These are phyloP conservation scores for Helobdella robusta DNA, from an alignment of 2,888 invertebrate species.

Conservation along the genomic window DNA sequence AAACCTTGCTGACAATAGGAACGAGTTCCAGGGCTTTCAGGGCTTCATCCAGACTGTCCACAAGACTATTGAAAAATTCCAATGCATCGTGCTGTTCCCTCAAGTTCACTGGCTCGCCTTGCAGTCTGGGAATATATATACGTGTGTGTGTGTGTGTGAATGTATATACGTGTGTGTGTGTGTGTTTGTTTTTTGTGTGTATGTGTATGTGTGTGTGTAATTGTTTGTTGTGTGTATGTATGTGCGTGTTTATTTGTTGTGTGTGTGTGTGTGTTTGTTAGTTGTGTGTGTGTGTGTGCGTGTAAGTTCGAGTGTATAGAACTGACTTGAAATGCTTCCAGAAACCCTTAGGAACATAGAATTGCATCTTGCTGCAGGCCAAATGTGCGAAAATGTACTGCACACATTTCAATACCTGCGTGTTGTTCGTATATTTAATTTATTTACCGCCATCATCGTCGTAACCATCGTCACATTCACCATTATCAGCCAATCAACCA, in stretches of 20 bases:
- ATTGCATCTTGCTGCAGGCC: slow-evolving; percentile 87
- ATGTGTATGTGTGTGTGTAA: not conserved
- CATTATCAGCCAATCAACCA: too few species aligned
- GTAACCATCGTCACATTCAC: too few species aligned
- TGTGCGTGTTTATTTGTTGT: not conserved
- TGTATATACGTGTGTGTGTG: slow-evolving; percentile 1
- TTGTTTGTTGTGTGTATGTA: not conserved
- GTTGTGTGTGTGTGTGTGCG: not conserved
- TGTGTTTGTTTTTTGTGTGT: not conserved
- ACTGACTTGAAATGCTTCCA: slow-evolving; percentile 90
- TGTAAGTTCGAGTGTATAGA: not conserved
- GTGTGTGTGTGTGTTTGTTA: not conserved
- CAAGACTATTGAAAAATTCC: slow-evolving; percentile 93
- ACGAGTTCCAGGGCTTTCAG: slow-evolving; percentile 75
- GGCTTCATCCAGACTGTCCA: slow-evolving; percentile 90
- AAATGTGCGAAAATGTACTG: slow-evolving; percentile 95
- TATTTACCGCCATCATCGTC: not conserved
- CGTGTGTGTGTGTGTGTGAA: not conserved
- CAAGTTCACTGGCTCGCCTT: slow-evolving; percentile 91
- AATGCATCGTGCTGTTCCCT: slow-evolving; percentile 96
- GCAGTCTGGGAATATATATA: slow-evolving; percentile 56
- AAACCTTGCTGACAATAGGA: slow-evolving; percentile 52
- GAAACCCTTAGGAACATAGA: slow-evolving; percentile 89
- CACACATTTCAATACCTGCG: slow-evolving; percentile 69
- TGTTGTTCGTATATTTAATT: not conserved